Conservation (phyloP, 2,888 invertebrate genomes). For the Troides helena region DNA sequence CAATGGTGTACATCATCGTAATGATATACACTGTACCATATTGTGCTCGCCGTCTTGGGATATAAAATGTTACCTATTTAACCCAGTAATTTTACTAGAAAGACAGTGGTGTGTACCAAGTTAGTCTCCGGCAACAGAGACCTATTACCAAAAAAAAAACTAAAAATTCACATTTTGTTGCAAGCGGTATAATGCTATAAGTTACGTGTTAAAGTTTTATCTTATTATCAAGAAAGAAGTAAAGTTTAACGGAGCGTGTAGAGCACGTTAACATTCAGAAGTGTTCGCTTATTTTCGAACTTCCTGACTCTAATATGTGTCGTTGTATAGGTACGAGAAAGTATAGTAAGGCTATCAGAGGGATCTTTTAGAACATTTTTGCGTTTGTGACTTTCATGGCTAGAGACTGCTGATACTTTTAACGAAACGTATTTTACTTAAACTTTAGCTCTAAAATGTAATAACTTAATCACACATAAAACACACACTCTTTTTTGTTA, state of each 20-base stretch:
- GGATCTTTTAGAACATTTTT: not conserved
- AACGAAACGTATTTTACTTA: not conserved
- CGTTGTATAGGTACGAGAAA: not conserved
- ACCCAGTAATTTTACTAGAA: too few species aligned
- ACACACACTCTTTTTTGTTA: too few species aligned
- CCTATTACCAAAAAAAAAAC: too few species aligned
- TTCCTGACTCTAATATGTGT: conserved; percentile 40
- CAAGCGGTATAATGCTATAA: conserved; percentile 22
- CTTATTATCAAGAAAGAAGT: conserved; percentile 43
- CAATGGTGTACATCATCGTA: too few species aligned
- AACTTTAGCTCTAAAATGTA: not conserved
- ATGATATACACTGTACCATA: too few species aligned
- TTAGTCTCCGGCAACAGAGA: too few species aligned
- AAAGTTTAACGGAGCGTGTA: conserved; percentile 49
- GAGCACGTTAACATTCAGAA: conserved; percentile 57
- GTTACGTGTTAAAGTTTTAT: conserved; percentile 49
- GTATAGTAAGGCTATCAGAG: not conserved
- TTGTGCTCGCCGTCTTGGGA: too few species aligned
- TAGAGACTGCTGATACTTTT: not conserved
- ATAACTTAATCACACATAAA: too few species aligned
- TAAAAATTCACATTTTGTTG: conserved; percentile 6
- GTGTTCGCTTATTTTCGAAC: conserved; percentile 59
- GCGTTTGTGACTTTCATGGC: not conserved
- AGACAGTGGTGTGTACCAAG: too few species aligned
- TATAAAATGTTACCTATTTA: too few species aligned